Base-by-base conservation (phyloP, 2,113 vertebrate species). In the Prochilodus magdalenae region DNA sequence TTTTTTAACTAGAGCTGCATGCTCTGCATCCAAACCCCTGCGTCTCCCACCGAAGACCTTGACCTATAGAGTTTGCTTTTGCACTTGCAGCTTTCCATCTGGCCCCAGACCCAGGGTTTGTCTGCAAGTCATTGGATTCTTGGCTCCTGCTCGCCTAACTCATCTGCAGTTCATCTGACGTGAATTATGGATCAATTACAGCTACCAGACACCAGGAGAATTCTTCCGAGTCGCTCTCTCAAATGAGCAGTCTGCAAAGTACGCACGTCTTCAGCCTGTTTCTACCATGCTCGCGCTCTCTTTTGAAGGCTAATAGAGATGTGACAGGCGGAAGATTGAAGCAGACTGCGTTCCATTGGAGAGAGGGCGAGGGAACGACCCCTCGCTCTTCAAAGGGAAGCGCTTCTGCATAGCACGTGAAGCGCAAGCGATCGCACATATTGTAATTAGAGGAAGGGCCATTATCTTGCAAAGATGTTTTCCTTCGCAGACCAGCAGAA, bases 381-480 rank as follows among this genome's bases (percentile, higher is more conserved):
- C 0, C 0, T 36, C 69, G 30, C 84, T 89, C 81, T 88, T 87
- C 0, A 1, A 84, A 85, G 73, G 84, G 86, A 90, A 88, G 57
- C 26, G 83, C 53, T 73, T 22, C 75, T 83, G 67, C 67, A 67
- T 77, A 26, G 75, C 89, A 77, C 63, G 0, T 0, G 27, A 26
- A 83, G 83, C 78, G 27, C 87, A 65, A 83, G 81, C 87, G 78
- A 79, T 67, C 87, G 79, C 91, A 90, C 73, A 92, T 88, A 92
- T 80, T 93, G 92, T 94, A 95, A 95, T 94, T 93, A 93, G 91
- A 92, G 51, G 69, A 88, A 93, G 89, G 89, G 89, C 90, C 93
- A 92, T 94, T 93, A 92, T 94, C 94, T 94, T 87, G 82, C 89
- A 79, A 93, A 93, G 94, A 94, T 94, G 92, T 95, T 96, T 96